Evolutionary conservation across 2,888 invertebrate genomes (phyloP).

Genomic region (Sepioteuthis lessoniana): DNA sequence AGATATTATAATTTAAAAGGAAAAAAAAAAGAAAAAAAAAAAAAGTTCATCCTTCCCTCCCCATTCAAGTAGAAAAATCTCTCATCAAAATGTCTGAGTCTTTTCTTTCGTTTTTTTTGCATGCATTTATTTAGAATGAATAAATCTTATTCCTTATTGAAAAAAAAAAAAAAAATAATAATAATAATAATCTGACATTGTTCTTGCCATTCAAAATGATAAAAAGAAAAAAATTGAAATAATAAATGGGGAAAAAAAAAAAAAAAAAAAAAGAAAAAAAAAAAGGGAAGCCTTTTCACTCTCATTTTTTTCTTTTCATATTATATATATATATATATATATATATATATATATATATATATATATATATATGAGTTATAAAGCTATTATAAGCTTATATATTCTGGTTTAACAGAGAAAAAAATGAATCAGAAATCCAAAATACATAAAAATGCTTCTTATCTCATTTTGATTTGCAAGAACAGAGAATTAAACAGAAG

Average conservation of each 20-base stretch:
- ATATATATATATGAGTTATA: background rate
- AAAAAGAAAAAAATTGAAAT: background rate
- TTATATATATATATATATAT: background rate
- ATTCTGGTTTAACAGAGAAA: background rate
- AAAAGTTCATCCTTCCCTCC: too few species aligned
- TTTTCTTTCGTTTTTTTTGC: background rate
- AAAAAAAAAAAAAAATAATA: background rate
- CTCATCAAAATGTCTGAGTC: background rate
- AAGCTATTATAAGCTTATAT: background rate
- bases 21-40: background rate
- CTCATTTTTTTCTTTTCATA: background rate
- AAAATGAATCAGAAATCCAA: background rate
- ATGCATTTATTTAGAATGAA: background rate
- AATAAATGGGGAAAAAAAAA: background rate
- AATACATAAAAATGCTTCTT: background rate
- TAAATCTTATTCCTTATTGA: background rate
- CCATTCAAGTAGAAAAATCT: background rate
- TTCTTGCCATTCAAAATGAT: background rate
- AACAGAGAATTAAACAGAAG: too few species aligned
- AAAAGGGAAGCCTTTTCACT: background rate
- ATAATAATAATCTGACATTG: background rate
- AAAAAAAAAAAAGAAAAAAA: background rate
- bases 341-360: background rate
- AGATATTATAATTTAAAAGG: background rate
- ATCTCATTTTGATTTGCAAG: background rate